Percentiles rank a stretch among this genome's conserved stretches.
Evolutionary conservation across 2,113 vertebrate genomes (phyloP).

Genomic region (Lontra canadensis): DNA sequence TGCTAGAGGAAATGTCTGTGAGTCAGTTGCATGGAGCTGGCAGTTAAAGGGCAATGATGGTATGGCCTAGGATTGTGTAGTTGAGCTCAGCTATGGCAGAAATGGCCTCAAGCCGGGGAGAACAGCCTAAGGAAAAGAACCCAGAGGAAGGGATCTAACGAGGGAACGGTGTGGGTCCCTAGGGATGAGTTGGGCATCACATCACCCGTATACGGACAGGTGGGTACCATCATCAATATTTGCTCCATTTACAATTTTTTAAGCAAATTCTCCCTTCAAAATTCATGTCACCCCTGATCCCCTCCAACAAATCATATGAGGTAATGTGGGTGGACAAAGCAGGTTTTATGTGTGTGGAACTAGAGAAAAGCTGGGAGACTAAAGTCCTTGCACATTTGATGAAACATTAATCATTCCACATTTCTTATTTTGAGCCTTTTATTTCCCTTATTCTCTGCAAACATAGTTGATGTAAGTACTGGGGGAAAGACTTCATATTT

Average conservation of each 20-base stretch:
- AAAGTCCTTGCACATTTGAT: not conserved
- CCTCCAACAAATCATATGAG: not conserved
- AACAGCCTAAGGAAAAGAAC: not conserved
- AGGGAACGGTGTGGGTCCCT: not conserved
- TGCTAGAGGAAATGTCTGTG: not conserved
- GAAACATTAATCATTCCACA: not conserved
- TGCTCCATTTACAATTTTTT: not conserved
- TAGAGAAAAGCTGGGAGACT: not conserved
- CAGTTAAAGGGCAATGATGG: not conserved
- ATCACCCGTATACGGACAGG: not conserved
- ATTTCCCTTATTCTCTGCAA: not conserved
- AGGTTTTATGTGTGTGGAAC: not conserved
- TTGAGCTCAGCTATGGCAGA: not conserved
- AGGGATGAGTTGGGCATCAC: too few species aligned
- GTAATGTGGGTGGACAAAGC: not conserved
- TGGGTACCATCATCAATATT: not conserved
- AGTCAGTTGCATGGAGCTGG: not conserved
- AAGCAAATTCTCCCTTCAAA: not conserved
- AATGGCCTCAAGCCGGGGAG: not conserved
- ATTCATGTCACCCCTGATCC: not conserved
- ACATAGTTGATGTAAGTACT: not conserved
- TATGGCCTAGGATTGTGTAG: not conserved
- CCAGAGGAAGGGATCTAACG: fast-evolving
- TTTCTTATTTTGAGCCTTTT: not conserved
- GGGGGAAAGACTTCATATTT: not conserved